Conservation (phyloP, 2,888 invertebrate genomes). For the Sarcophaga carnaria region DNA sequence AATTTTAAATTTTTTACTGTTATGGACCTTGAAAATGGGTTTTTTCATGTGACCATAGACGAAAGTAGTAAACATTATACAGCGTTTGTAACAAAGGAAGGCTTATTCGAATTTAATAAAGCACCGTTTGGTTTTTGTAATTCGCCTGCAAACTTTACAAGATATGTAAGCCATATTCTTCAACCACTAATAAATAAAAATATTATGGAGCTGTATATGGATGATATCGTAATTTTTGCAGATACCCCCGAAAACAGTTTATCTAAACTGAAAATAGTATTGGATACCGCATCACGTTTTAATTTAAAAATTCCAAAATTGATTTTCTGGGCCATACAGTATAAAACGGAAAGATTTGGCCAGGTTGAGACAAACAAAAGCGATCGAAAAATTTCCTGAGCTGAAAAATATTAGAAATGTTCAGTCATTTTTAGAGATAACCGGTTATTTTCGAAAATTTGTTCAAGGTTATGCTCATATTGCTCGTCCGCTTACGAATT, state of each 20-base stretch:
- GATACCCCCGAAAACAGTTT: conserved; percentile 56
- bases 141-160: conserved; percentile 56
- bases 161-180: conserved; percentile 60
- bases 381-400: conserved; percentile 50
- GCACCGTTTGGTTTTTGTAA: conserved; percentile 57
- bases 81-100: conserved; percentile 51
- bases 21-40: conserved; percentile 60
- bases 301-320: conserved; percentile 62
- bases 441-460: conserved; percentile 24
- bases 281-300: conserved; percentile 41
- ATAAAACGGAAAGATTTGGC: conserved; percentile 52
- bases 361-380: conserved; percentile 37
- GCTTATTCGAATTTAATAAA: conserved; percentile 49
- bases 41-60: conserved; percentile 57
- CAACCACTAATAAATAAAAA: conserved; percentile 50
- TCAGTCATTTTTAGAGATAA: conserved; percentile 18
- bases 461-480: conserved; percentile 18
- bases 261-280: conserved; percentile 41
- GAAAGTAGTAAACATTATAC: conserved; percentile 44
- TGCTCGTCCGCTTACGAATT: conserved; percentile 12
- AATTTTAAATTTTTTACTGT: conserved; percentile 43
- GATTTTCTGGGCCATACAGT: conserved; percentile 57
- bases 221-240: conserved; percentile 63
- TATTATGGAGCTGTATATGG: conserved; percentile 9
- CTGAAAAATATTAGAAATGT: conserved; percentile 43